Conservation (phyloP, 2,797 vertebrate genomes). For the Sparidentex hasta region DNA sequence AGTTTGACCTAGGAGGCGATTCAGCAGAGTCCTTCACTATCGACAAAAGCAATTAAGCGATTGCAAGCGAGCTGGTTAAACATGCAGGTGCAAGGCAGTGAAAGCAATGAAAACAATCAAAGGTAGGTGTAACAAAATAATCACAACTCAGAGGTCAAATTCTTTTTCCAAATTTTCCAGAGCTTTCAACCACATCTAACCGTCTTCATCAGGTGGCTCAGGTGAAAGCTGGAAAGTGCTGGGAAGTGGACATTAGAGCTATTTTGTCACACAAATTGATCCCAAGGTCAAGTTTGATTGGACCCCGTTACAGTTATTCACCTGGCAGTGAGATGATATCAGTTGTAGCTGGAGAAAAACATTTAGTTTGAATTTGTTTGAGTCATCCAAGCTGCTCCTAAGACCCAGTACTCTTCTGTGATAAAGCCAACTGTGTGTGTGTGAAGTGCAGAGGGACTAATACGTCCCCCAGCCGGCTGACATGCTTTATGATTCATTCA, state of each 20-base stretch:
- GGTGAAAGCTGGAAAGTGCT: not conserved
- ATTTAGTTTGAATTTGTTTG: not conserved
- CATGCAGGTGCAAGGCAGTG: constrained; percentile 15
- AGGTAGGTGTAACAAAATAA: not conserved
- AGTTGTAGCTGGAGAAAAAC: not conserved
- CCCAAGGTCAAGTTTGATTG: not conserved
- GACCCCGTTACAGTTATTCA: not conserved
- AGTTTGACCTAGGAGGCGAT: constrained; percentile 13
- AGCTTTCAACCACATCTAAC: not conserved
- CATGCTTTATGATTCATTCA: constrained; percentile 8
- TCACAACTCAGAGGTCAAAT: not conserved
- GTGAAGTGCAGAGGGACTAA: not conserved
- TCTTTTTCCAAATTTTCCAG: not conserved
- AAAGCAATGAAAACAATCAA: not conserved
- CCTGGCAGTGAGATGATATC: not conserved
- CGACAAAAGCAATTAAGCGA: constrained; percentile 19
- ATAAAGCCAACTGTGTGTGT: not conserved
- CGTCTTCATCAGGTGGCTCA: not conserved
- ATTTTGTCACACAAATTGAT: not conserved
- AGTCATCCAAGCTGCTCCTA: not conserved
- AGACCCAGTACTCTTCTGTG: not conserved
- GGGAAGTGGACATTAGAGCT: not conserved
- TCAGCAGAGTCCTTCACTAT: constrained; percentile 17
- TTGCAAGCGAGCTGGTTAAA: constrained; percentile 23
- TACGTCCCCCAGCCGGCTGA: not conserved